Conservation (phyloP, 2,888 invertebrate genomes). For the Tetragonisca angustula region DNA sequence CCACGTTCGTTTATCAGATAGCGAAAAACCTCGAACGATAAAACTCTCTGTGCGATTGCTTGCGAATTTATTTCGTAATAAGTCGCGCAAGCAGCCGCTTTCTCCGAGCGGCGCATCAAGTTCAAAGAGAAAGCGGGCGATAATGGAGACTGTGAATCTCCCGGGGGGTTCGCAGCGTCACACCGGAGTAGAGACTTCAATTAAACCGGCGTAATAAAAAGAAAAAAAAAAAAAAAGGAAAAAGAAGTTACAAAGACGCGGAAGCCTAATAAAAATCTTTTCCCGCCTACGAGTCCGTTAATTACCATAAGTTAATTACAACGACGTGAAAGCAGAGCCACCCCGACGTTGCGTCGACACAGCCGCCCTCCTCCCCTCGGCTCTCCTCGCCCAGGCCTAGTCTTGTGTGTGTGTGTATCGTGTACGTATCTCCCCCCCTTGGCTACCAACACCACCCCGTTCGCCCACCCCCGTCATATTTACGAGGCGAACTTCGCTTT, state of each 20-base stretch:
- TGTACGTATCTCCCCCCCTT: neutral
- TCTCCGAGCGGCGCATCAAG: neutral
- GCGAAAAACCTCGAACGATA: too few species aligned
- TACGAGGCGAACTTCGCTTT: constrained; percentile 80
- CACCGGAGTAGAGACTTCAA: constrained; percentile 23
- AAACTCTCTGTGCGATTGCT: neutral
- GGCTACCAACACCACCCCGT: neutral
- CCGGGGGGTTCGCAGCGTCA: constrained; percentile 11
- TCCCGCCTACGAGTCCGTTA: constrained; percentile 57
- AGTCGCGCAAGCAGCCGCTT: neutral
- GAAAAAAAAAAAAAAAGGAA: neutral
- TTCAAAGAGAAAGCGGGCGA: neutral
- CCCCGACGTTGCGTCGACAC: constrained; percentile 10
- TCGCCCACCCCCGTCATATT: constrained; percentile 67
- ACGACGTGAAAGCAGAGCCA: constrained; percentile 66
- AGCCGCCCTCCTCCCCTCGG: neutral
- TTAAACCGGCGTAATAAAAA: constrained; percentile 46
- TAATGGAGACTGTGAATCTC: neutral
- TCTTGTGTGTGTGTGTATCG: neutral
- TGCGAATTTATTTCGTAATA: neutral
- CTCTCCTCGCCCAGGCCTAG: neutral
- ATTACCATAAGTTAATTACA: constrained; percentile 73
- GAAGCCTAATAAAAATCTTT: constrained; percentile 54
- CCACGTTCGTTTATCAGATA: too few species aligned
- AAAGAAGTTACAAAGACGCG: constrained; percentile 48